These are phyloP conservation scores for Mesembrinibis cayennensis DNA, from an alignment of 2,113 vertebrate genomes.

Conservation along the genomic window DNA sequence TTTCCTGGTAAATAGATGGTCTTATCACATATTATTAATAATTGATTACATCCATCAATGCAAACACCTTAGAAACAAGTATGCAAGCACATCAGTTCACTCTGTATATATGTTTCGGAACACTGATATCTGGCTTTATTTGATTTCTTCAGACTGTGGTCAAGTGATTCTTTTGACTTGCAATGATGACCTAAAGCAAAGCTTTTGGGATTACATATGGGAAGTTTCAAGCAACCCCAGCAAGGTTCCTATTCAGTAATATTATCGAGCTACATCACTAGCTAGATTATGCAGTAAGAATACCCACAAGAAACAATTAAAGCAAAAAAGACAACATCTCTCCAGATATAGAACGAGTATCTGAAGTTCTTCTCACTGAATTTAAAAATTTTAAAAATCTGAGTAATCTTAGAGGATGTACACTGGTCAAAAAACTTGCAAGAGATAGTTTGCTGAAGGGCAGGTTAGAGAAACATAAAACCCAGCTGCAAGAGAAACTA, in stretches of 20 bases:
- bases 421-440: not conserved
- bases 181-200: not conserved
- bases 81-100: not conserved
- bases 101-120: not conserved
- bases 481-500: not conserved
- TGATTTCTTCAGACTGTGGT: not conserved
- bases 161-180: not conserved
- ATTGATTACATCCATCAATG: not conserved
- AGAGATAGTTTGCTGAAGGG: not conserved
- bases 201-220: not conserved
- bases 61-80: not conserved
- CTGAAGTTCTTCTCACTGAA: not conserved
- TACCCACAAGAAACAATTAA: not conserved
- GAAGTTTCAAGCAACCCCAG: not conserved
- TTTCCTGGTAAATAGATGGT: not conserved
- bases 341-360: not conserved
- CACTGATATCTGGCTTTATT: not conserved
- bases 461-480: not conserved
- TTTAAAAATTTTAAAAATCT: not conserved
- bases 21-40: not conserved
- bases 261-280: not conserved
- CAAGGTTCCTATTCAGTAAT: not conserved
- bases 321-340: not conserved
- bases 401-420: not conserved
- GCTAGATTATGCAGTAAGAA: not conserved